A percentile compares a stretch with the other conserved stretches of the same genome.
Evolutionary conservation across 64 coral and sea anemone species (phyloP).

Genomic region (Montipora efflorescens): DNA sequence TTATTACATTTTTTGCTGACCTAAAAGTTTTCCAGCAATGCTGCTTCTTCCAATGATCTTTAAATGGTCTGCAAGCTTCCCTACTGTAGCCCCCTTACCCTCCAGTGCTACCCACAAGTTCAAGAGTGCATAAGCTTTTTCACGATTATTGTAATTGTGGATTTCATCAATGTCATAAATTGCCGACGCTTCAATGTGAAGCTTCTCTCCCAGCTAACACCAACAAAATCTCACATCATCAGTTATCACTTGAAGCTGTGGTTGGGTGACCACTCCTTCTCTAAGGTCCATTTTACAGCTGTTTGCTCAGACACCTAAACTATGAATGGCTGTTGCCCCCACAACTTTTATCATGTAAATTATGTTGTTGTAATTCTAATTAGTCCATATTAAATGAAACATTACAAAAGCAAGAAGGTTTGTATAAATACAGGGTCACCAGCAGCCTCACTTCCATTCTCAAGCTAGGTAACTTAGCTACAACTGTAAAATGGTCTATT

Average conservation of each 20-base stretch:
- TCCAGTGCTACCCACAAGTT: conserved; percentile 11
- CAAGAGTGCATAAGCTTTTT: conserved; percentile 70
- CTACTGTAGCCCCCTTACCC: conserved; percentile 31
- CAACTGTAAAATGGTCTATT: no score
- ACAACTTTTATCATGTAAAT: no score
- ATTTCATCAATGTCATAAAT: conserved; percentile 61
- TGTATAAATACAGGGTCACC: no score
- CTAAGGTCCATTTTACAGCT: not conserved
- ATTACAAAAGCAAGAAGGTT: no score
- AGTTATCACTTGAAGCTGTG: conserved; percentile 37
- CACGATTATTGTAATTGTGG: conserved; percentile 9
- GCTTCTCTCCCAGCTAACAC: conserved; percentile 59
- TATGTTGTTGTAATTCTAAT: no score
- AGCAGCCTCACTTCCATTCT: no score
- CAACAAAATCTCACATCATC: conserved; percentile 73
- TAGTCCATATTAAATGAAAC: no score
- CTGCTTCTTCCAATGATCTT: conserved; percentile 33
- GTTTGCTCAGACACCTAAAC: no score
- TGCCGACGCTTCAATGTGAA: conserved; percentile 31
- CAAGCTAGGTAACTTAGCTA: no score
- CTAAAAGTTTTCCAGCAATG: conserved; percentile 67
- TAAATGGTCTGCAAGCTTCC: conserved; percentile 43
- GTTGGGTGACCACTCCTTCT: conserved; percentile 25
- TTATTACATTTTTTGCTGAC: not conserved
- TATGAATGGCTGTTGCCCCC: no score